phyloP scores from a whole-genome alignment of 2,888 invertebrate genomes.

The Tortricodes alternella region DNA sequence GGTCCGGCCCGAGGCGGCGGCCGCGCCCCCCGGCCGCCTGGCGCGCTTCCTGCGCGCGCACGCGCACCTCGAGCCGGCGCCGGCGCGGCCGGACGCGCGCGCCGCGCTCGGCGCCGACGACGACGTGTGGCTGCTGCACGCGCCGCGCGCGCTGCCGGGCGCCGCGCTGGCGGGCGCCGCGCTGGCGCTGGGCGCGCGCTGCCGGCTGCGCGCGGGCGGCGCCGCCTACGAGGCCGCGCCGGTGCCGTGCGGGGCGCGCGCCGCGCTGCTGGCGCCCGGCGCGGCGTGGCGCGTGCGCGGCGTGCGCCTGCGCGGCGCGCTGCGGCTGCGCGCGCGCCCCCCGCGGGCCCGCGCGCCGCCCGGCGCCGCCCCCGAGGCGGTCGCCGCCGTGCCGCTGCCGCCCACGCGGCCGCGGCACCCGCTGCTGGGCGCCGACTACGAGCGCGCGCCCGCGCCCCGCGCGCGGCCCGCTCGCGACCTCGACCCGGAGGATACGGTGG shows the following conservation, averaged over 20 bases:
- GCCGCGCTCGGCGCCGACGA: constrained; percentile 32
- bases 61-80: constrained; percentile 17
- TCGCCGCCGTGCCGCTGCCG: constrained; percentile 3
- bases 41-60: constrained; percentile 15
- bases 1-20: not conserved
- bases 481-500: not conserved
- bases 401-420: constrained; percentile 25
- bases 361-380: not conserved
- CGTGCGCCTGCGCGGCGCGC: not conserved
- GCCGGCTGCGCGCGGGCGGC: not conserved
- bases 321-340: constrained; percentile 6
- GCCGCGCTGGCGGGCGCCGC: constrained; percentile 4
- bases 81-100: constrained; percentile 28
- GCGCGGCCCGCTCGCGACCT: not conserved
- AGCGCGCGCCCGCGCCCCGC: not conserved
- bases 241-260: constrained; percentile 1
- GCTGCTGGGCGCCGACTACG: constrained; percentile 33
- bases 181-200: constrained; percentile 6
- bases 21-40: not conserved
- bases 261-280: not conserved
- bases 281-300: constrained; percentile 14
- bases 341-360: not conserved
- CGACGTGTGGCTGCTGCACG: constrained; percentile 13
- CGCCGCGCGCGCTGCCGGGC: constrained; percentile 16
- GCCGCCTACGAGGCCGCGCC: constrained; percentile 4